phyloP scores from a whole-genome alignment of 2,113 vertebrate species.

The Scalopus aquaticus region DNA sequence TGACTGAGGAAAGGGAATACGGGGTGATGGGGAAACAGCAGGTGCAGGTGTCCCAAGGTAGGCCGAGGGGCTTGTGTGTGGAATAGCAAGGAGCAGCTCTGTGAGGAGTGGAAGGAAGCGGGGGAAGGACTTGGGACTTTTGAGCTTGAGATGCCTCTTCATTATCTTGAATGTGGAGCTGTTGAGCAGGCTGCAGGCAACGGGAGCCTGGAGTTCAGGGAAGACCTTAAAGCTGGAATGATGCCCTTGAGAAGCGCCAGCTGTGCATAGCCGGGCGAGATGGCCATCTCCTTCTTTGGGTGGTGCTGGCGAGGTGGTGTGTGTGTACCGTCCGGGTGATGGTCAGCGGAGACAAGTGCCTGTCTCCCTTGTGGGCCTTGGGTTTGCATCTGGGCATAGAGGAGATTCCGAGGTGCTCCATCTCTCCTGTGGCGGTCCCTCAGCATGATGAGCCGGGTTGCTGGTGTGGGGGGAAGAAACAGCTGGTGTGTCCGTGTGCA shows the following conservation, averaged over 20 bases:
- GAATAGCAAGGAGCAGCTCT: background rate
- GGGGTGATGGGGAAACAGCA: background rate
- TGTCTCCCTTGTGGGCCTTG: background rate
- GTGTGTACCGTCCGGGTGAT: background rate
- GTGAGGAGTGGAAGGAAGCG: background rate
- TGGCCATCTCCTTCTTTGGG: background rate
- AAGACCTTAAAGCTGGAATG: background rate
- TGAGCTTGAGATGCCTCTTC: background rate
- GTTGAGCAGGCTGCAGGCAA: background rate
- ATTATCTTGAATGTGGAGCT: background rate
- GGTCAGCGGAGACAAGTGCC: background rate
- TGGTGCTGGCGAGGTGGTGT: background rate
- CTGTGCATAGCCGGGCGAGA: background rate
- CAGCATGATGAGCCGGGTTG: background rate
- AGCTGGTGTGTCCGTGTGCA: too few relatives aligned
- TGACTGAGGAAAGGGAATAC: background rate
- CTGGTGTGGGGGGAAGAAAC: background rate
- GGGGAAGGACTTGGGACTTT: background rate
- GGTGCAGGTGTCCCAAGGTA: background rate
- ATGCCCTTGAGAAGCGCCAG: background rate
- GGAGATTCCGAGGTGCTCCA: background rate
- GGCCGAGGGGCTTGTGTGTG: background rate
- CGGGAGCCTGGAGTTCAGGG: background rate
- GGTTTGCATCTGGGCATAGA: background rate
- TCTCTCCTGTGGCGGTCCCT: background rate